Percentiles rank a stretch among this genome's conserved stretches.
phyloP scores from a whole-genome alignment of 2,888 invertebrate genomes.

The Limnephilus rhombicus region DNA sequence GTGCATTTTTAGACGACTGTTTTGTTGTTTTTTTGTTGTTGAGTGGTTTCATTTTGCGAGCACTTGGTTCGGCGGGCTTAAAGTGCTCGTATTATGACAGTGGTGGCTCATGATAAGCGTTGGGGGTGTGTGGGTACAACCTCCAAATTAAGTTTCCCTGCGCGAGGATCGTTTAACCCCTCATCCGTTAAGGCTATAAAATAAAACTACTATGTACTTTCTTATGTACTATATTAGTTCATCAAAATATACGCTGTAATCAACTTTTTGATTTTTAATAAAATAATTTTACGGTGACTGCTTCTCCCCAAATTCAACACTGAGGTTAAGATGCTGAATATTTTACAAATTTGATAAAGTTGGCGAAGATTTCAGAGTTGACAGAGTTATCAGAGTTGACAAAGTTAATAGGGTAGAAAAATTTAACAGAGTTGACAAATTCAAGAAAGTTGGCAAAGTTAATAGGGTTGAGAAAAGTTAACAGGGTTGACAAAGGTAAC shows the following conservation, averaged over 20 bases:
- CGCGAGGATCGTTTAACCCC: slow-evolving; percentile 57
- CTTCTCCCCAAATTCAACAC: not conserved
- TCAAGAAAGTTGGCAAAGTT: not conserved
- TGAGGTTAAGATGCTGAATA: not conserved
- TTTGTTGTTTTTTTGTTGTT: not conserved
- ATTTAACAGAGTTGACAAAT: not conserved
- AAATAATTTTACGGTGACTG: not conserved
- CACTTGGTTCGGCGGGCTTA: not conserved
- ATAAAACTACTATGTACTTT: not conserved
- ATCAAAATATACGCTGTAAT: not conserved
- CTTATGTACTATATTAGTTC: not conserved
- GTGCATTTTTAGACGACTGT: not conserved
- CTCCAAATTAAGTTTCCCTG: slow-evolving; percentile 10
- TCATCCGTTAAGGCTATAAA: not conserved
- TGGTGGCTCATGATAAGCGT: slow-evolving; percentile 29
- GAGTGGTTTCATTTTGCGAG: not conserved
- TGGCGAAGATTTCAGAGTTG: no score
- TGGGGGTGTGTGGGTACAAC: not conserved
- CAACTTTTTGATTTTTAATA: not conserved
- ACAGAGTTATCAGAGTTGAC: not conserved
- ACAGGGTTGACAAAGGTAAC: not conserved
- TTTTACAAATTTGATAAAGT: not conserved
- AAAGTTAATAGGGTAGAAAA: not conserved
- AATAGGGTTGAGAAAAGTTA: not conserved
- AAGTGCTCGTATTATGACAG: slow-evolving; percentile 18